Evolutionary conservation across 2,113 vertebrate species (phyloP), one percentile per base, ranked within the genome.

Genomic region (Urocolius indicus): DNA sequence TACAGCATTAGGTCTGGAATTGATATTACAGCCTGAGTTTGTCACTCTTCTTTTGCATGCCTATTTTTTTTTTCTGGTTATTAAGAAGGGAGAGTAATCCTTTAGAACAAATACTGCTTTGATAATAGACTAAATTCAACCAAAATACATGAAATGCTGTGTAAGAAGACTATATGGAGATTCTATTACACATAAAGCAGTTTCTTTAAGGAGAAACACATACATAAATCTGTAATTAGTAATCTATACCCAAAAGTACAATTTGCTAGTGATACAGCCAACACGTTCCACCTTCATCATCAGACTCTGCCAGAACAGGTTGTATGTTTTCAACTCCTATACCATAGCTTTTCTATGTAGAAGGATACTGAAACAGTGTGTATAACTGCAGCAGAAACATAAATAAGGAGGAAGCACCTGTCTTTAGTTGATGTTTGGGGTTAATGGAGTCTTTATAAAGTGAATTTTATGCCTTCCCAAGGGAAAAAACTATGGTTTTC

Each of bases 1-100:
- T 65, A 4, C 21, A 12, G 8, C 13, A 19, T 32, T 63, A 8
- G 7, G 20, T 61, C 38, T 88, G 72, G 48, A 23, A 49, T 5
- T 77, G 76, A 46, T 68, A 36, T 16, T 27, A 26, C 14, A 80
- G 49, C 23, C 27, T 57, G 17, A 48, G 69, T 80, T 73, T 76
- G 36, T 66, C 63, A 36, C 18, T 76, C 18, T 26, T 7, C 59
- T 85, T 88, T 83, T 61, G 61, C 45, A 24, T 24, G 18, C 54
- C 38, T 76, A 22, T 10, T 0, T 2, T 10, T 0, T 2, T 4
- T 8, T 36, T 62, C 55, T 49, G 1, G 2, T 54, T 57, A 66
- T 41, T 29, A 49, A 57, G 61, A 20, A n/a, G 21, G 24, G 29
- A 84, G 20, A 75, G 69, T 49, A 59, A 75, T 78, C 27, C 18